Conservation (phyloP, 2,113 vertebrate genomes). For the Empidonax alnorum region DNA sequence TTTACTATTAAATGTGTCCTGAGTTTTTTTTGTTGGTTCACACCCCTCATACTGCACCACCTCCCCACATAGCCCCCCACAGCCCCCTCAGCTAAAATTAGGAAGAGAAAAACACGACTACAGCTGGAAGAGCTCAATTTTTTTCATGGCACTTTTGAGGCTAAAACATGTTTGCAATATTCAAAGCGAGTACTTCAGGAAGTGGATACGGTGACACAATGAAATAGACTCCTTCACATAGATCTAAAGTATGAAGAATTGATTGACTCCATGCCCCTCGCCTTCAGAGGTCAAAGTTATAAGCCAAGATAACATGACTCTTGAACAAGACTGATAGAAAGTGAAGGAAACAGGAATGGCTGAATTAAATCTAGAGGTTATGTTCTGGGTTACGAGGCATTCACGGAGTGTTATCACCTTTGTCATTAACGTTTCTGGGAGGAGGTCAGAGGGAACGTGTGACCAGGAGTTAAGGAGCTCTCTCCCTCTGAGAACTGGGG, state of each 20-base stretch:
- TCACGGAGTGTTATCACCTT: not conserved
- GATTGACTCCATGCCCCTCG: slow-evolving; percentile 21
- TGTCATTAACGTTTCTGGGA: not conserved
- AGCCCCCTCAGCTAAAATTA: not conserved
- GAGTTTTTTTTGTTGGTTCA: not conserved
- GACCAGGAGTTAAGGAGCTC: not conserved
- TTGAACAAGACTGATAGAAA: not conserved
- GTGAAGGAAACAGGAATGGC: not conserved
- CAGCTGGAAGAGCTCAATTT: not conserved
- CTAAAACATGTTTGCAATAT: not conserved
- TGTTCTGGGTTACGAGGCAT: not conserved
- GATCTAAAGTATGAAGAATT: slow-evolving; percentile 35
- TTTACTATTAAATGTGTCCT: not conserved
- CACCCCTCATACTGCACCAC: rapidly evolving
- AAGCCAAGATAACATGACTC: slow-evolving; percentile 26
- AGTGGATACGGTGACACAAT: not conserved
- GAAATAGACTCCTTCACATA: not conserved
- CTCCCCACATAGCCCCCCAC: too few relatives aligned
- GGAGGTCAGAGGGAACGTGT: not conserved
- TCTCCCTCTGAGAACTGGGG: not conserved
- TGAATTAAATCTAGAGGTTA: slow-evolving; percentile 49
- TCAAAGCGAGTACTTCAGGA: not conserved
- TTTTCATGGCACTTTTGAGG: not conserved
- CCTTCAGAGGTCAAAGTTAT: slow-evolving; percentile 41
- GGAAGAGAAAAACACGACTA: not conserved